Evolutionary conservation across 1,140 invertebrate genomes (phyloP).

Genomic region (Liolophura sinensis): DNA sequence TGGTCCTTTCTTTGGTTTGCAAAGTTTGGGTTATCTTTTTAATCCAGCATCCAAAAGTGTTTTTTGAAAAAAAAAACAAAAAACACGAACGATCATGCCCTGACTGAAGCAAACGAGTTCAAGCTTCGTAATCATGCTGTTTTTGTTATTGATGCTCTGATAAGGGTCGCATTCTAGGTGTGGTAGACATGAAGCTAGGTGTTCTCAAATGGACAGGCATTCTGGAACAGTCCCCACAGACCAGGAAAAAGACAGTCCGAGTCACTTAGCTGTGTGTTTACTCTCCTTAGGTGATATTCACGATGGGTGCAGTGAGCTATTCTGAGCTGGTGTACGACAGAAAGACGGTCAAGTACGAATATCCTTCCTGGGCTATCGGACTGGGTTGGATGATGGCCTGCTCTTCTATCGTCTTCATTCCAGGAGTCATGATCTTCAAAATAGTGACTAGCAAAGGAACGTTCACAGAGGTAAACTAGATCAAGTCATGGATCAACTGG

Average conservation of each 20-base stretch:
- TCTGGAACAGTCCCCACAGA: no score
- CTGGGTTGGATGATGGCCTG: constrained; percentile 48
- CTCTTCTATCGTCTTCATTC: constrained; percentile 46
- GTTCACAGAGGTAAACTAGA: constrained; percentile 33
- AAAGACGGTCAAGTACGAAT: constrained; percentile 26
- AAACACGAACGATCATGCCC: no score
- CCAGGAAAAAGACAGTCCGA: background rate
- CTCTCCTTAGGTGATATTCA: constrained; percentile 64
- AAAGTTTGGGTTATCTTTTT: no score
- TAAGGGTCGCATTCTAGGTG: background rate
- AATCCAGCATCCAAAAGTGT: no score
- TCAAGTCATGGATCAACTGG: no score
- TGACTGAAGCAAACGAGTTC: no score
- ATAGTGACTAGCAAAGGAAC: constrained; percentile 27
- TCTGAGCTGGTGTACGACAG: constrained; percentile 63
- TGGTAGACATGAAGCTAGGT: no score
- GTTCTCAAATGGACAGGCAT: background rate
- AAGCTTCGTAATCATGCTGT: background rate
- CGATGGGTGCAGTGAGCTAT: constrained; percentile 65
- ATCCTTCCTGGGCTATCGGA: constrained; percentile 47
- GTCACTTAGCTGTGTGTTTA: constrained; percentile 5
- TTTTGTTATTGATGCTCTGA: background rate
- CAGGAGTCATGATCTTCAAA: constrained; percentile 40
- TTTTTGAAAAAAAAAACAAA: no score
- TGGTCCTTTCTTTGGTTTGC: no score